Conservation (phyloP, 2,888 invertebrate species). For the Cephus nigrinus region DNA sequence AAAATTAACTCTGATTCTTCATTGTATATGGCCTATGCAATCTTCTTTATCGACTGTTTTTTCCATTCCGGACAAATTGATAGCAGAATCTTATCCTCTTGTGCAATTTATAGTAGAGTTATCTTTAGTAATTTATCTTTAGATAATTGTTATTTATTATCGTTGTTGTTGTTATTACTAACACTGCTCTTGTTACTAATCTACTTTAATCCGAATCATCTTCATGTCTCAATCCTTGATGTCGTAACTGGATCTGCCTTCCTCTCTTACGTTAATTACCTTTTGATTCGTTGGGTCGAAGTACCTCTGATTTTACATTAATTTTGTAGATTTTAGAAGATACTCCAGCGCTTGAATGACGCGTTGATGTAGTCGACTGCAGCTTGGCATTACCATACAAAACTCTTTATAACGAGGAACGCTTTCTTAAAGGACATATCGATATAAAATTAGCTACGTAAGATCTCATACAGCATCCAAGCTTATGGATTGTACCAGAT, state of each 20-base stretch:
- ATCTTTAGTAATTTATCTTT: neutral
- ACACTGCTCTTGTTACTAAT: neutral
- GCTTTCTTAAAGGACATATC: constrained; percentile 8
- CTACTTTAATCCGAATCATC: neutral
- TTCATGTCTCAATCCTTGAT: neutral
- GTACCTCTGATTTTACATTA: constrained; percentile 8
- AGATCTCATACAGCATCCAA: neutral
- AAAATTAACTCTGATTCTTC: neutral
- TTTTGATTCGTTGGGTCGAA: neutral
- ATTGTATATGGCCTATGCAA: neutral
- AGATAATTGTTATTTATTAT: neutral
- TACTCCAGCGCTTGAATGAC: constrained; percentile 49
- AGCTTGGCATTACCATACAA: constrained; percentile 10
- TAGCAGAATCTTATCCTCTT: neutral
- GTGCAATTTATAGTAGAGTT: neutral
- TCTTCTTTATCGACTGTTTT: neutral
- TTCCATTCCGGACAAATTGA: neutral
- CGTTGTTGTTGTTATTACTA: neutral
- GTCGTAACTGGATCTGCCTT: neutral
- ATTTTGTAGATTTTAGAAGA: constrained; percentile 59
- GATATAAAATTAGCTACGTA: neutral
- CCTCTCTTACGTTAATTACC: neutral
- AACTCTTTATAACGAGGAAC: constrained; percentile 11
- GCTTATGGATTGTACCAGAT: neutral
- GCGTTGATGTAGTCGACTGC: neutral